A percentile compares a stretch with the other conserved stretches of the same genome.
Conservation (phyloP, 2,888 invertebrate species). For the Dione vanillae region DNA sequence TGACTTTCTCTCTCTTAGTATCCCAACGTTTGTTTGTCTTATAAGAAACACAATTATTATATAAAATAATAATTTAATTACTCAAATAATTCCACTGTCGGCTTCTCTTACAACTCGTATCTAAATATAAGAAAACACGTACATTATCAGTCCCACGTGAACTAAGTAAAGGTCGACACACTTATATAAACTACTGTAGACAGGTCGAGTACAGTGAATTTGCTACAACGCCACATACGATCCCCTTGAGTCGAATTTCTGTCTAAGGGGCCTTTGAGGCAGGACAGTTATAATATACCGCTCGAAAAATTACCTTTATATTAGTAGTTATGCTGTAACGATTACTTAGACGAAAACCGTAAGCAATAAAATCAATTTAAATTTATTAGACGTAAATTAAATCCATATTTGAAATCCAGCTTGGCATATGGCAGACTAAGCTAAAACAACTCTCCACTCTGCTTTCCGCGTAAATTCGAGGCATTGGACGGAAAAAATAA, state of each 20-base stretch:
- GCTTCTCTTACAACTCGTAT: background rate
- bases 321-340: background rate
- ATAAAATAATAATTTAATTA: background rate
- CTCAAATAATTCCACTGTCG: background rate
- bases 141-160: conserved; percentile 16
- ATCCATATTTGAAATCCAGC: no score
- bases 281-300: conserved; percentile 28
- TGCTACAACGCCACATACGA: conserved; percentile 19
- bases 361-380: background rate
- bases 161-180: conserved; percentile 12
- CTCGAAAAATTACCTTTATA: background rate
- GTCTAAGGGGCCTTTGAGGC: conserved; percentile 27
- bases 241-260: conserved; percentile 27
- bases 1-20: no score
- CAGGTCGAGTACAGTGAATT: conserved; percentile 1
- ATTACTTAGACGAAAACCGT: background rate
- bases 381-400: background rate
- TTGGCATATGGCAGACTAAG: no score
- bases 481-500: no score
- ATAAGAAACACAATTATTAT: background rate
- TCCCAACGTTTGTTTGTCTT: no score
- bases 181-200: conserved; percentile 22
- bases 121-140: conserved; percentile 4
- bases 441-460: no score
- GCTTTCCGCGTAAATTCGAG: no score